Percentiles rank a stretch among this genome's conserved stretches.
These are phyloP conservation scores for Lomographa bimaculata DNA, from an alignment of 2,888 invertebrate genomes.

Conservation along the genomic window DNA sequence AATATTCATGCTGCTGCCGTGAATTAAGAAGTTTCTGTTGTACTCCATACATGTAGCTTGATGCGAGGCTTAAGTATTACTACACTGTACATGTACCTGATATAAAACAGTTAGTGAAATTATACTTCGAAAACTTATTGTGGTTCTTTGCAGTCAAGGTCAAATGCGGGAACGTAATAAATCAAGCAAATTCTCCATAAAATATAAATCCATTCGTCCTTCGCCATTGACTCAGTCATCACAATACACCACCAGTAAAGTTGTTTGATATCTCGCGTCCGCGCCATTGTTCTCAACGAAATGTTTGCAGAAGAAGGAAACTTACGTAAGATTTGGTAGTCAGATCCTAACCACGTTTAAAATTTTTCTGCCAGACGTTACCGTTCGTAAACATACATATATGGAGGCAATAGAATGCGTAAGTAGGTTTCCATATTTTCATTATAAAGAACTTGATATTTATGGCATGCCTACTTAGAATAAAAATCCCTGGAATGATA, in stretches of 20 bases:
- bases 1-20: too few species aligned
- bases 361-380: slow-evolving; percentile 9
- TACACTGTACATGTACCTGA: too few species aligned
- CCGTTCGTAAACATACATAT: slow-evolving; percentile 9
- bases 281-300: slow-evolving; percentile 4
- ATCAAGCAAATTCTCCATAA: slow-evolving; percentile 10
- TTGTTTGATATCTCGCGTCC: slow-evolving; percentile 3
- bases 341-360: slow-evolving; percentile 12
- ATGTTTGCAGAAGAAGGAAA: slow-evolving; percentile 1
- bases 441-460: slow-evolving; percentile 50
- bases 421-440: slow-evolving; percentile 43
- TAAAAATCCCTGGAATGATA: slow-evolving; percentile 51
- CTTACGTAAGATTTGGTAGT: slow-evolving; percentile 5
- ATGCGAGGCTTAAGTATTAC: too few species aligned
- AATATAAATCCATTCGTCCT: slow-evolving; percentile 13
- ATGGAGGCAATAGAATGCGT: slow-evolving; percentile 27
- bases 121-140: slow-evolving; percentile 11
- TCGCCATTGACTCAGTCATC: slow-evolving; percentile 13
- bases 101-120: slow-evolving; percentile 9
- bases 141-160: slow-evolving; percentile 6
- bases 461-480: slow-evolving; percentile 45
- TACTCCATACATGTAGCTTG: too few species aligned
- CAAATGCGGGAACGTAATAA: slow-evolving; percentile 11
- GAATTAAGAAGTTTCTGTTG: too few species aligned
- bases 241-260: slow-evolving; percentile 1